These are phyloP conservation scores for Trichacis sp. DNA, from an alignment of 2,888 invertebrate genomes.

Conservation along the genomic window DNA sequence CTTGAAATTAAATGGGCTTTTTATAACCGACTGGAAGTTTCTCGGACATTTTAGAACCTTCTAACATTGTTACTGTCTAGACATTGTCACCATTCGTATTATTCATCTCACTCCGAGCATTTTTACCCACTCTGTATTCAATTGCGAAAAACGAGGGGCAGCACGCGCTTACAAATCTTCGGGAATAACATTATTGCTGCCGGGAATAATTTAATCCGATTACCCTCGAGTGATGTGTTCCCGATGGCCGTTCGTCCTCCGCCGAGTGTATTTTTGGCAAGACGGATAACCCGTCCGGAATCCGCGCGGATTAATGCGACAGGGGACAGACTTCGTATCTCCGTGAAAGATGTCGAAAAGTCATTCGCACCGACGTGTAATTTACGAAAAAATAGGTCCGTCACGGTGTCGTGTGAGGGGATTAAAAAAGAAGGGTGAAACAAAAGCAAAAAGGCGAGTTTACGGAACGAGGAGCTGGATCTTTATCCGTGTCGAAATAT, in stretches of 20 bases:
- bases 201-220: slow-evolving; percentile 47
- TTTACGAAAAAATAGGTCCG: slow-evolving; percentile 35
- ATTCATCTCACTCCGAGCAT: too few species aligned
- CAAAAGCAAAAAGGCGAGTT: neutral
- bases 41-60: too few species aligned
- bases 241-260: slow-evolving; percentile 37
- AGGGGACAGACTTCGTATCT: slow-evolving; percentile 32
- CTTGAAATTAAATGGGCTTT: too few species aligned
- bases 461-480: neutral
- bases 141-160: slow-evolving; percentile 16
- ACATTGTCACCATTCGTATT: too few species aligned
- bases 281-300: slow-evolving; percentile 29
- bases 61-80: too few species aligned
- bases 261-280: slow-evolving; percentile 33
- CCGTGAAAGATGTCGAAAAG: slow-evolving; percentile 28
- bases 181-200: slow-evolving; percentile 54
- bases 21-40: too few species aligned
- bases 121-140: slow-evolving; percentile 8
- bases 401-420: slow-evolving; percentile 12
- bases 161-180: slow-evolving; percentile 35
- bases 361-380: slow-evolving; percentile 33
- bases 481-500: slow-evolving; percentile 11
- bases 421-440: slow-evolving; percentile 11
- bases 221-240: slow-evolving; percentile 35
- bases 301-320: slow-evolving; percentile 36